These are phyloP conservation scores for Drosophila kepulauana DNA, from an alignment of 1,140 invertebrate species.

Conservation along the genomic window DNA sequence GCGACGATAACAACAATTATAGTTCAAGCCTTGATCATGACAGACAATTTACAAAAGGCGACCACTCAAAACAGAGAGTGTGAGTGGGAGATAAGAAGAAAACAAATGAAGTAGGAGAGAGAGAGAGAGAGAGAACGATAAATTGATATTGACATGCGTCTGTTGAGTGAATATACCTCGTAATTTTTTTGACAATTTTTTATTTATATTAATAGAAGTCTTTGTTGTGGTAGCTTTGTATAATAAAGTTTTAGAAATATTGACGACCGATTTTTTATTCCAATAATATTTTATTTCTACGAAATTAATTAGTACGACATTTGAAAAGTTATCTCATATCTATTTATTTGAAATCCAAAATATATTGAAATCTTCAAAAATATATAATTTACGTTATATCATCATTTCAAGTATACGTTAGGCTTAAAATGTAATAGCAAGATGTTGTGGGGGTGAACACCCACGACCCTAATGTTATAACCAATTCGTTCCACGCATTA, in stretches of 20 bases:
- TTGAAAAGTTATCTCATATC: no score
- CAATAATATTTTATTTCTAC: no score
- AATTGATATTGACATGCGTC: not conserved
- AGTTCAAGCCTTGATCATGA: constrained; percentile 31
- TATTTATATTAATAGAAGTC: no score
- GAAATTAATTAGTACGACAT: no score
- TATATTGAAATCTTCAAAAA: not conserved
- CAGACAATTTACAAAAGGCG: constrained; percentile 32
- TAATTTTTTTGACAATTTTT: no score
- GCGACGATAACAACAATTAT: constrained; percentile 17
- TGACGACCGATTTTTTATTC: no score
- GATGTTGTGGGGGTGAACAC: not conserved
- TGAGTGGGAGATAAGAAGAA: not conserved
- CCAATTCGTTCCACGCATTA: not conserved
- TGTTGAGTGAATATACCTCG: not conserved
- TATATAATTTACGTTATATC: not conserved
- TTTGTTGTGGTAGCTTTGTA: no score
- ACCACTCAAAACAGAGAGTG: not conserved
- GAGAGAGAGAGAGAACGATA: not conserved
- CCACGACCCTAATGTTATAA: not conserved
- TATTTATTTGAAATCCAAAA: no score
- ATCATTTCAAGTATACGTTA: not conserved
- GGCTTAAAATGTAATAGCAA: not conserved
- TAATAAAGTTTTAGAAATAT: no score
- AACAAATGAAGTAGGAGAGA: not conserved